A percentile compares a stretch with the other conserved stretches of the same genome.
Conservation (phyloP, 2,113 vertebrate genomes). For the Gracilinanus agilis region DNA sequence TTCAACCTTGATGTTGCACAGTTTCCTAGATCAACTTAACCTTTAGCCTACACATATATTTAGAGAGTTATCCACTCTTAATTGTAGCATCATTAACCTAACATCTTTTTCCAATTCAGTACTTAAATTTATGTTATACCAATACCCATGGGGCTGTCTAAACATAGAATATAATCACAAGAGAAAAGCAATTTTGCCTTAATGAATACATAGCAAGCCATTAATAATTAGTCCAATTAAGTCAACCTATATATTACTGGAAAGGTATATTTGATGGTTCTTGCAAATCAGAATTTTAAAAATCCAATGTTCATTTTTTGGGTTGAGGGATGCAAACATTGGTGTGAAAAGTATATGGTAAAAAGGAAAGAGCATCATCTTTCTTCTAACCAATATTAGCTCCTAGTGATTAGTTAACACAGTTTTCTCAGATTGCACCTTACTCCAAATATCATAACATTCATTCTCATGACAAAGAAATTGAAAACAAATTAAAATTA, state of each 20-base stretch:
- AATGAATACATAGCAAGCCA: neutral
- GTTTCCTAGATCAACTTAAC: neutral
- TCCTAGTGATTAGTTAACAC: neutral
- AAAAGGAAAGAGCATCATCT: neutral
- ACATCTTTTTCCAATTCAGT: neutral
- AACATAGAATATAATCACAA: neutral
- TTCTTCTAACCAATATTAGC: neutral
- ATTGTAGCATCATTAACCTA: slow-evolving; percentile 3
- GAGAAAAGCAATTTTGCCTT: neutral
- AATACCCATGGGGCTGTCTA: neutral
- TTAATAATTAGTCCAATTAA: neutral
- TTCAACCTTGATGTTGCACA: neutral
- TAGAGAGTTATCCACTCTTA: slow-evolving; percentile 12
- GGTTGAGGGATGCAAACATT: neutral
- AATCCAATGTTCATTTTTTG: neutral
- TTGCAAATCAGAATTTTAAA: neutral
- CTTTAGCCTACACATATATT: neutral
- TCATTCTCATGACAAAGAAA: neutral
- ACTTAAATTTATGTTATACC: neutral
- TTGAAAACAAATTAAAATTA: neutral
- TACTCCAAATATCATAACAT: neutral
- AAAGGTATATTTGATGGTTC: neutral
- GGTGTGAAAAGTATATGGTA: neutral
- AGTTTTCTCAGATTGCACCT: neutral
- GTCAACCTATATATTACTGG: neutral